phyloP scores from a whole-genome alignment of 2,888 invertebrate genomes.

The Nesidiocoris tenuis region DNA sequence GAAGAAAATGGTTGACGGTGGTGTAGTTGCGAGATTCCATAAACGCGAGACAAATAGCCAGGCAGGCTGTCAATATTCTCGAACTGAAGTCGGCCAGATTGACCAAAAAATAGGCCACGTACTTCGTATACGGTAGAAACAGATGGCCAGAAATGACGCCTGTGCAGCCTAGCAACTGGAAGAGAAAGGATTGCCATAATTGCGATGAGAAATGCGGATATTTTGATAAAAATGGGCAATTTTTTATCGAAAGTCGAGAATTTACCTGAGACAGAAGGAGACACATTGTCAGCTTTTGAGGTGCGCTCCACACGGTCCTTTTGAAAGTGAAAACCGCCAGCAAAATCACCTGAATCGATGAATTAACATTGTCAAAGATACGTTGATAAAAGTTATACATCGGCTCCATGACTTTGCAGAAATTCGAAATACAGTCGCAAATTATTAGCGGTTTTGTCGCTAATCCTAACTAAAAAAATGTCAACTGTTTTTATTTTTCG shows the following conservation, averaged over 20 bases:
- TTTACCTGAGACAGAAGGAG: conserved; percentile 79
- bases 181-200: conserved; percentile 46
- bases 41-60: conserved; percentile 78
- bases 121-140: conserved; percentile 53
- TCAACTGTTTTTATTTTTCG: too few species aligned
- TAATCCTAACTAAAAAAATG: too few species aligned
- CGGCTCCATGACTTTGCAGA: too few species aligned
- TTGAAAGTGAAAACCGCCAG: conserved; percentile 64
- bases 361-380: too few species aligned
- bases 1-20: conserved; percentile 75
- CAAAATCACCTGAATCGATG: conserved; percentile 51
- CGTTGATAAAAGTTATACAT: too few species aligned
- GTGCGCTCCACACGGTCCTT: conserved; percentile 61
- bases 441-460: too few species aligned
- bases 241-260: too few species aligned
- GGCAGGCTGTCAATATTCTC: conserved; percentile 79
- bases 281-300: conserved; percentile 56
- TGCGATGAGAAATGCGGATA: too few species aligned
- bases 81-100: conserved; percentile 78
- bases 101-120: conserved; percentile 73
- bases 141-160: conserved; percentile 76
- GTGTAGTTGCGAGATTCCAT: conserved; percentile 80
- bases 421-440: too few species aligned
- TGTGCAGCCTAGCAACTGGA: conserved; percentile 65
- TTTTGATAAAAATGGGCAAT: too few species aligned